phyloP scores from a whole-genome alignment of 2,113 vertebrate genomes.

The zebrafish (Danio rerio) region DNA sequence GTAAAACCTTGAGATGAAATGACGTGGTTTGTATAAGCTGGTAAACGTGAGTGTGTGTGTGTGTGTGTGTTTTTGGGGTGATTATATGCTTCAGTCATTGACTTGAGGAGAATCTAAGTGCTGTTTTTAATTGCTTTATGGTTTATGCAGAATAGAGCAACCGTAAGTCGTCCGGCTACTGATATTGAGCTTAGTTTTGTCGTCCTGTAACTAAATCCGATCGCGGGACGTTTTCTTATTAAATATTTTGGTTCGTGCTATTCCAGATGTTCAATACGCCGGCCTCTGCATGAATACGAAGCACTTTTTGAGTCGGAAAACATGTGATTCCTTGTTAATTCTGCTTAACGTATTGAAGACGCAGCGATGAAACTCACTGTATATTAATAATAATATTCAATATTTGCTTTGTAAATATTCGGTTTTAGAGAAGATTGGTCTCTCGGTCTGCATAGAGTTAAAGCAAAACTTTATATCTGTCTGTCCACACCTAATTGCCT shows the following conservation, averaged over 20 bases:
- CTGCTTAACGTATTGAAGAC: slow-evolving; percentile 20
- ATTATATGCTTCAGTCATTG: slow-evolving; percentile 7
- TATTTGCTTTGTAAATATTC: slow-evolving; percentile 40
- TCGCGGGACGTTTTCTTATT: not conserved
- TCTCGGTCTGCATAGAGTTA: slow-evolving; percentile 2
- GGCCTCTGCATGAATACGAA: slow-evolving; percentile 35
- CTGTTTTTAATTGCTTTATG: slow-evolving; percentile 37
- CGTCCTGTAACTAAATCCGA: not conserved
- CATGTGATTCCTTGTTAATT: slow-evolving; percentile 30
- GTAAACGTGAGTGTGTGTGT: not conserved
- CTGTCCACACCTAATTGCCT: slow-evolving; percentile 15
- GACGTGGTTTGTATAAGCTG: not conserved
- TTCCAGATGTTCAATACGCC: not conserved
- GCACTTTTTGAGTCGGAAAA: slow-evolving; percentile 25
- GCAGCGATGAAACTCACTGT: slow-evolving; percentile 30
- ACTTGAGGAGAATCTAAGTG: slow-evolving; percentile 33
- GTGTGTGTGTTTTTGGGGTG: slow-evolving; percentile 7
- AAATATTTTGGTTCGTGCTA: not conserved
- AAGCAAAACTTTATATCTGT: slow-evolving; percentile 33
- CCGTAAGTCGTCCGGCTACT: slow-evolving; percentile 36
- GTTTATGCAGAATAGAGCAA: slow-evolving; percentile 14
- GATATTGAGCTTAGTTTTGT: not conserved
- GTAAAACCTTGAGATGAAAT: slow-evolving; percentile 14
- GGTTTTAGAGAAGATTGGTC: slow-evolving; percentile 40
- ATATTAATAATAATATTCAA: slow-evolving; percentile 15